These are phyloP conservation scores for Drosophila parvula DNA, from an alignment of 1,140 invertebrate genomes.

Conservation along the genomic window DNA sequence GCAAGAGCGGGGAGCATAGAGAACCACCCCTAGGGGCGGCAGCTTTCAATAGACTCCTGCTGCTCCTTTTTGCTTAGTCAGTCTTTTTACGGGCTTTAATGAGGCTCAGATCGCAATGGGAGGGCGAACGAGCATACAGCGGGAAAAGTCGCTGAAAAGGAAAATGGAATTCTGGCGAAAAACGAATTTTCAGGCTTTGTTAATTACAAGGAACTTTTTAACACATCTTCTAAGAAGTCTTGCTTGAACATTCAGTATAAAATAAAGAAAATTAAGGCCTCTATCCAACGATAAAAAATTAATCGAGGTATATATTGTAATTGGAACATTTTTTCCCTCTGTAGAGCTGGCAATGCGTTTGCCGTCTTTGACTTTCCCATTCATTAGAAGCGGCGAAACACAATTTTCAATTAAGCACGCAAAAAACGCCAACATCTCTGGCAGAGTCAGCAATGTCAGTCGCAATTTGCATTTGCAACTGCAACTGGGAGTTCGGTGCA, in stretches of 20 bases:
- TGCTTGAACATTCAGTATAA: fast-evolving
- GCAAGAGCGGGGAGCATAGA: not conserved
- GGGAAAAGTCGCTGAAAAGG: not conserved
- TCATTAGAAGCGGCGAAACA: constrained; percentile 51
- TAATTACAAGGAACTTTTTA: not conserved
- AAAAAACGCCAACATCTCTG: constrained; percentile 73
- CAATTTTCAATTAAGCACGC: constrained; percentile 71
- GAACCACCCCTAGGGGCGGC: constrained; percentile 24
- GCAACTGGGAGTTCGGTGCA: constrained; percentile 35
- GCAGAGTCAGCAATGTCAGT: constrained; percentile 42
- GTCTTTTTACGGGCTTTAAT: constrained; percentile 22
- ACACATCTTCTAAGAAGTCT: fast-evolving
- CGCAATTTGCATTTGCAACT: constrained; percentile 73
- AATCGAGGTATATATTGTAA: not conserved
- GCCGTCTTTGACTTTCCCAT: constrained; percentile 47
- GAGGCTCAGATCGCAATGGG: constrained; percentile 22
- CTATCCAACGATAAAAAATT: no score
- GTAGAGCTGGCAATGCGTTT: constrained; percentile 6
- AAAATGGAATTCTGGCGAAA: not conserved
- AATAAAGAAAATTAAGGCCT: not conserved
- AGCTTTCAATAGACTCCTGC: constrained; percentile 44
- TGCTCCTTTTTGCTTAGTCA: constrained; percentile 38
- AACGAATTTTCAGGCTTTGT: not conserved
- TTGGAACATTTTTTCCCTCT: not conserved
- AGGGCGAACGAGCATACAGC: not conserved